A percentile compares a stretch with the other conserved stretches of the same genome.
phyloP scores from a whole-genome alignment of 2,797 vertebrate species.

The Helostoma temminkii region DNA sequence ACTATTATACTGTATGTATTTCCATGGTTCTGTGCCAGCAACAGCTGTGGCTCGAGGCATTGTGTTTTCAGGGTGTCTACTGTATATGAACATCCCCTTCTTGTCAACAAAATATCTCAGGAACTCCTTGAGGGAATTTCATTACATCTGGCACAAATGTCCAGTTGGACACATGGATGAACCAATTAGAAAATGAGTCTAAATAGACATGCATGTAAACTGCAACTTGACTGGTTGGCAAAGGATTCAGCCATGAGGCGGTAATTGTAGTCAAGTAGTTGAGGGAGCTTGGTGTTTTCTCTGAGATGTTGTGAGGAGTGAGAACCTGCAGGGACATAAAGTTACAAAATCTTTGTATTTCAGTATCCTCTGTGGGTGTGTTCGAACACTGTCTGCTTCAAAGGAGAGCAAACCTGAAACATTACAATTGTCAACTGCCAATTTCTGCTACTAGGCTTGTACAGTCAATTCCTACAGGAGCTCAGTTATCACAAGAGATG shows the following conservation, averaged over 20 bases:
- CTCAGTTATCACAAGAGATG: not conserved
- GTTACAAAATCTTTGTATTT: not conserved
- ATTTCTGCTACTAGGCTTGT: not conserved
- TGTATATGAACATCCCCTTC: too few species aligned
- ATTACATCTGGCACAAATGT: too few species aligned
- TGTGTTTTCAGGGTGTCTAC: too few species aligned
- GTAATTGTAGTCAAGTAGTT: not conserved
- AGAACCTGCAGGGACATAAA: slow-evolving; percentile 1
- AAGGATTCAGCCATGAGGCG: too few species aligned
- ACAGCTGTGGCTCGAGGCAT: too few species aligned
- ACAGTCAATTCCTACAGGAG: not conserved
- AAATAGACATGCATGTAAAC: too few species aligned
- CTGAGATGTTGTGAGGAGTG: slow-evolving; percentile 1
- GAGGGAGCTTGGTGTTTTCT: slow-evolving; percentile 6
- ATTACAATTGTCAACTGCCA: not conserved
- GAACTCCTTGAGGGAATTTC: too few species aligned
- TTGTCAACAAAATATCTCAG: too few species aligned
- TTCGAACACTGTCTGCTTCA: not conserved
- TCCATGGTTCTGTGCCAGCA: not conserved
- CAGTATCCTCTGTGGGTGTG: not conserved
- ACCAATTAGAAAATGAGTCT: too few species aligned
- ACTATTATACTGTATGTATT: not conserved
- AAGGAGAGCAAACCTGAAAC: not conserved
- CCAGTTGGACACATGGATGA: too few species aligned
- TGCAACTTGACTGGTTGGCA: too few species aligned